Base-by-base conservation (phyloP, 2,113 vertebrate genomes). In the Sphaerodactylus townsendi region DNA sequence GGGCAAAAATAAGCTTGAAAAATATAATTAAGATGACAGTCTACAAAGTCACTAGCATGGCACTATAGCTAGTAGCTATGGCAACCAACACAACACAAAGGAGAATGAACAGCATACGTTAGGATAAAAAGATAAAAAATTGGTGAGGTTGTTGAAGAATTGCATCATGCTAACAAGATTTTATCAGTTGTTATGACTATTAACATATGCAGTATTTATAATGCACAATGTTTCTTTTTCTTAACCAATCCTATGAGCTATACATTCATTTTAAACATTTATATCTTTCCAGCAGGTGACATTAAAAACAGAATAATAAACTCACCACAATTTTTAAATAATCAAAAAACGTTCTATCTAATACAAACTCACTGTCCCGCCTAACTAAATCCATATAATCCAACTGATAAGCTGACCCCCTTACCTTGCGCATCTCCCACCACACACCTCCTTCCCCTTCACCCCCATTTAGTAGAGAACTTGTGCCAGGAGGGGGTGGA, bases 31-130 rank as follows among this genome's bases (percentile, higher is more conserved):
- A 78, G 56, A 82, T 85, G 79, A 83, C 89, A 69, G 77, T 62
- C 66, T 84, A 69, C 21, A 72, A 82, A 90, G 78, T 87, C 23
- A 74, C 77, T 35, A 10, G 78, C 86, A 77, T 76, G 10, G 72
- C 84, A 46, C 64, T 79, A 68, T 39, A 81, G 48, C 19, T 0
- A 0, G 90, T 93, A 90, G 48, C 88, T 89, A 87, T 77, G 81
- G 87, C 75, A 92, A 94, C 84, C 5, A 68, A 71, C 72, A 87
- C 76, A 84, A 13, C 15, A 13, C 50, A 80, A 89, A 77, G 10
- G 2, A 37, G 56, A 88, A 86, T 70, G 79, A 83, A 53, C 59
- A 33, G 66, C 59, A 65, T 28, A 80, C 10, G 62, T 69, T 75
- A 78, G 73, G 30, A 71, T 11, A 2, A 30, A 70, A 75, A 87